phyloP scores from a whole-genome alignment of 1,140 invertebrate genomes.

The Aphaenogaster rudis region DNA sequence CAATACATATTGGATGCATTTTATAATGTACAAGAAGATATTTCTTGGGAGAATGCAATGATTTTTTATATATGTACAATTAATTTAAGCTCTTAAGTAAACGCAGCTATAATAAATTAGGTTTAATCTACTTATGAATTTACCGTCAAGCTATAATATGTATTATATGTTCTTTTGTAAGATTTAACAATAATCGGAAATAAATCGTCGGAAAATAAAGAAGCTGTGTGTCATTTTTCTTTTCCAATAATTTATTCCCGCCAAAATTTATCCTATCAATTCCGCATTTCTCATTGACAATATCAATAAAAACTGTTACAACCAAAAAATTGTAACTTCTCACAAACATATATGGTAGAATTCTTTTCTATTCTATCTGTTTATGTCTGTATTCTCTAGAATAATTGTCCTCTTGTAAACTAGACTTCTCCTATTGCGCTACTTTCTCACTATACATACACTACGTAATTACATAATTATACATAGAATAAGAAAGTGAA shows the following conservation, averaged over 20 bases:
- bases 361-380: not conserved
- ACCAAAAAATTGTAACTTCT: not conserved
- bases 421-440: not conserved
- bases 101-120: conserved; percentile 72
- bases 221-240: not conserved
- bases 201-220: conserved; percentile 78
- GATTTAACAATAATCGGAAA: conserved; percentile 83
- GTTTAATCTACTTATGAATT: conserved; percentile 74
- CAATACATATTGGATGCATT: conserved; percentile 10
- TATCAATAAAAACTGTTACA: not conserved
- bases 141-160: conserved; percentile 82
- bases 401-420: not conserved
- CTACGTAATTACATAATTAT: not conserved
- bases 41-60: conserved; percentile 13
- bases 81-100: conserved; percentile 79
- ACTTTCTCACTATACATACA: not conserved
- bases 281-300: not conserved
- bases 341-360: not conserved
- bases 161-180: conserved; percentile 86
- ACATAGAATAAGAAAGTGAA: not conserved
- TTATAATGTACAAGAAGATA: conserved; percentile 3
- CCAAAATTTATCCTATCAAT: not conserved
- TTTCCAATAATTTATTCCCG: not conserved
- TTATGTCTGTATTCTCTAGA: not conserved
- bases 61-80: conserved; percentile 73